These are phyloP conservation scores for Macrotrachela quadricornifera DNA, from an alignment of 1,140 invertebrate genomes.

Conservation along the genomic window DNA sequence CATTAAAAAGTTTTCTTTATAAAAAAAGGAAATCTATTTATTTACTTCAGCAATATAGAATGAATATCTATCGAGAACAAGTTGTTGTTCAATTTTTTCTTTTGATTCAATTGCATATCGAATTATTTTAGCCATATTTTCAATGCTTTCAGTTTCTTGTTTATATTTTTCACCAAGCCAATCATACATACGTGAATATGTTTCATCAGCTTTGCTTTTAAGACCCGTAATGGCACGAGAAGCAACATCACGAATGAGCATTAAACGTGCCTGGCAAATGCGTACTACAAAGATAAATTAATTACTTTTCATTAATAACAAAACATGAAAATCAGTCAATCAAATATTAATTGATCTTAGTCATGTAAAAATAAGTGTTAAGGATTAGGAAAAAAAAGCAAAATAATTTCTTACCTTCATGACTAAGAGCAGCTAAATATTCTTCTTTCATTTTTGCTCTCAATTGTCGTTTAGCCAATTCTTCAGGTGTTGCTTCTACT, in stretches of 20 bases:
- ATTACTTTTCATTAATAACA: too few relatives aligned
- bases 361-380: slow-evolving; percentile 13
- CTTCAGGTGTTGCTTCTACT: slow-evolving; percentile 16
- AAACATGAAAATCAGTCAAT: too few relatives aligned
- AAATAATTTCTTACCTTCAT: slow-evolving; percentile 21
- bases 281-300: slow-evolving; percentile 13
- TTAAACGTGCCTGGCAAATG: slow-evolving; percentile 16
- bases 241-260: slow-evolving; percentile 19
- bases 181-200: slow-evolving; percentile 27
- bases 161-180: slow-evolving; percentile 27
- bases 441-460: slow-evolving; percentile 22
- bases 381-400: too few relatives aligned
- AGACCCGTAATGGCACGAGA: slow-evolving; percentile 19
- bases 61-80: slow-evolving; percentile 21
- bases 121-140: slow-evolving; percentile 24
- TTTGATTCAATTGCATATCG: slow-evolving; percentile 20
- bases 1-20: neutral
- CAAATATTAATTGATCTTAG: neutral
- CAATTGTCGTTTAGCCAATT: slow-evolving; percentile 16
- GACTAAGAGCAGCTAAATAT: slow-evolving; percentile 19
- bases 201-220: slow-evolving; percentile 21
- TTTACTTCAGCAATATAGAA: slow-evolving; percentile 23
- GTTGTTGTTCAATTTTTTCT: slow-evolving; percentile 19
- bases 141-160: slow-evolving; percentile 29
- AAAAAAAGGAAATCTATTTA: neutral